Base-by-base conservation (phyloP, 2,888 invertebrate genomes). In the Mimachlamys varia region DNA sequence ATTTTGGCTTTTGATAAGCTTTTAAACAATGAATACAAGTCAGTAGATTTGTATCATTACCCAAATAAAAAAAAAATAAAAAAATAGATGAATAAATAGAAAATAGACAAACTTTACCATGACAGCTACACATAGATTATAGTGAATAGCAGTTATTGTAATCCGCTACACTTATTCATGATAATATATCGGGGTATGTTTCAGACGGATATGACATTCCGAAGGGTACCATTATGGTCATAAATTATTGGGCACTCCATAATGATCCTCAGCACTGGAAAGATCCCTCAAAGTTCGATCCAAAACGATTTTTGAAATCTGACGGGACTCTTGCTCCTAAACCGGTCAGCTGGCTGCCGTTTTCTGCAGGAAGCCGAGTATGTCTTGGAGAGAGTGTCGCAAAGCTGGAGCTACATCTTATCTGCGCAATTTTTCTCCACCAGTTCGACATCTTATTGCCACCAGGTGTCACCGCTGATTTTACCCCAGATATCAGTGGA, bases 341-440 rank as follows among this genome's bases (percentile, higher is more conserved):
- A 92, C 94, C 94, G 4, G 92, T 93, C 13, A 94, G 93, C 87
- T 95, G 94, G 94, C 92, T 95, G 44, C 95, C 95, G 0, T 95
- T 95, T 91, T 94, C 94, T 19, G 94, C 94, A 0, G 95, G 95
- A 12, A 92, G 94, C 15, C 91, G 95, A n/a, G 94, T 94, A n/a
- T 95, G 95, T 93, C 92, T 95, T 0, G 95, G 95, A 37, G 95
- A 95, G 90, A 89, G 92, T 0, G 91, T 95, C 27, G 95, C 95
- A 15, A 95, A 94, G 88, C 93, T 94, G 0, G 94, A 95, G 88
- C 92, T 95, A 12, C 92, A 93, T 89, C 89, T 95, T 17, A 89
- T 94, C 7, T 91, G 94, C 88, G 95, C 94, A 2, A 88, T 90
- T 15, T 49, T 95, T 0, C 90, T 94, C 58, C 94, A 94, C 49